phyloP scores from a whole-genome alignment of 2,888 invertebrate genomes.

The Falcaria lacertinaria region DNA sequence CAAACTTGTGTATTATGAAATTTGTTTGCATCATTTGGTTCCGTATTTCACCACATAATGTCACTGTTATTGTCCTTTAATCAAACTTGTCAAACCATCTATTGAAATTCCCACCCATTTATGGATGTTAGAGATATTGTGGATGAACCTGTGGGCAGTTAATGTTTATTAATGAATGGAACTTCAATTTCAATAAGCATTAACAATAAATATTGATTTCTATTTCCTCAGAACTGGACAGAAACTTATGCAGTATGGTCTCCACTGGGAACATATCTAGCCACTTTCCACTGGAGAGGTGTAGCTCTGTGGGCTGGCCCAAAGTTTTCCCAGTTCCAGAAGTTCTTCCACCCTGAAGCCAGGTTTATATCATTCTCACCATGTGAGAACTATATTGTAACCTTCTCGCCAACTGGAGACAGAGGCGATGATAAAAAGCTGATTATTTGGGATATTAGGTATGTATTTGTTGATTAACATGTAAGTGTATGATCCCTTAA shows the following conservation, averaged over 20 bases:
- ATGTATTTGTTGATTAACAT: slow-evolving; percentile 11
- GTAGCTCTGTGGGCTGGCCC: slow-evolving; percentile 99
- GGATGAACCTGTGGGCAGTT: no score
- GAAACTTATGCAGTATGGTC: slow-evolving; percentile 99
- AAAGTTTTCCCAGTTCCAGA: slow-evolving; percentile 93
- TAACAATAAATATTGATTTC: slow-evolving; percentile 4
- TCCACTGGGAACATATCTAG: slow-evolving; percentile 96
- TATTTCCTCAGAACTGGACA: slow-evolving; percentile 88
- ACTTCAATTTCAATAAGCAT: no score
- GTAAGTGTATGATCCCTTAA: background rate
- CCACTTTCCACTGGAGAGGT: slow-evolving; percentile 97
- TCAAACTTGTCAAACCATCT: no score
- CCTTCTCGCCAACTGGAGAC: slow-evolving; percentile 92
- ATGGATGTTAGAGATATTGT: no score
- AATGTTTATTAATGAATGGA: no score
- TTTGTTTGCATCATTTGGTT: no score
- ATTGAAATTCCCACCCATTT: no score
- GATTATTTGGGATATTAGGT: slow-evolving; percentile 97
- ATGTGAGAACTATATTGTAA: slow-evolving; percentile 97
- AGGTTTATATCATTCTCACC: slow-evolving; percentile 99
- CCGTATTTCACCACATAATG: no score
- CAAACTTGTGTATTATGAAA: no score
- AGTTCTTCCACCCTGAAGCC: slow-evolving; percentile 93
- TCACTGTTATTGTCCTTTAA: no score
- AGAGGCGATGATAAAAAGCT: slow-evolving; percentile 88